A percentile compares a stretch with the other conserved stretches of the same genome.
Conservation (phyloP, 2,888 invertebrate genomes). For the Diploptera punctata region DNA sequence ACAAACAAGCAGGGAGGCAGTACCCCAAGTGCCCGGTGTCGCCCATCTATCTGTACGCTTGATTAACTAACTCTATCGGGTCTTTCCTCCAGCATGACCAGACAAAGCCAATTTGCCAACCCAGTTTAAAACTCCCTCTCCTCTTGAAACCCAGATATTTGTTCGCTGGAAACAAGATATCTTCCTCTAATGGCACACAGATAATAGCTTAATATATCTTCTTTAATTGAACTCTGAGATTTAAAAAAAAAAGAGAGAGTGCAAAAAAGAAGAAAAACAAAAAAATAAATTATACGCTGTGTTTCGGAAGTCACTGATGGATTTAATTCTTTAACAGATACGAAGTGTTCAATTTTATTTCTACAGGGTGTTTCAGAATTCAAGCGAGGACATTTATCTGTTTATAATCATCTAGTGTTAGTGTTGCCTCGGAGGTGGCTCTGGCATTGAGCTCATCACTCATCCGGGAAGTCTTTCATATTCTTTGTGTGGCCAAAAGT, state of each 20-base stretch:
- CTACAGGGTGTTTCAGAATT: too few relatives aligned
- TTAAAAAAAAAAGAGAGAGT: background rate
- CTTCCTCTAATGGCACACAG: background rate
- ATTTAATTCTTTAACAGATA: too few relatives aligned
- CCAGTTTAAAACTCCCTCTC: background rate
- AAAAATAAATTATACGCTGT: slow-evolving; percentile 14
- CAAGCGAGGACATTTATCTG: too few relatives aligned
- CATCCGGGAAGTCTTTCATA: too few relatives aligned
- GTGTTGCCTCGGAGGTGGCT: too few relatives aligned
- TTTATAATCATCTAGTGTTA: too few relatives aligned
- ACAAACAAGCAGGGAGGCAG: background rate
- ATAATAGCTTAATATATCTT: slow-evolving; percentile 25
- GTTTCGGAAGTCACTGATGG: too few relatives aligned
- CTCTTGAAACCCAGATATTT: background rate
- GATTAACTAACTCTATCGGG: slow-evolving; percentile 4
- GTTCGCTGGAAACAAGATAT: slow-evolving; percentile 8
- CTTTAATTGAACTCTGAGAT: slow-evolving; percentile 24
- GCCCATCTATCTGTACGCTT: background rate
- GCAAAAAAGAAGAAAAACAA: background rate
- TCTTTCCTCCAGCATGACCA: background rate
- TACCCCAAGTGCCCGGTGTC: background rate
- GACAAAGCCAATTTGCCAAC: background rate
- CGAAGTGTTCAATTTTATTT: too few relatives aligned
- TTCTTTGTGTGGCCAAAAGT: too few relatives aligned
- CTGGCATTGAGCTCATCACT: too few relatives aligned